Percentiles rank a stretch among this genome's conserved stretches.
These are phyloP conservation scores for Tichodroma muraria DNA, from an alignment of 2,113 vertebrate species.

Conservation along the genomic window DNA sequence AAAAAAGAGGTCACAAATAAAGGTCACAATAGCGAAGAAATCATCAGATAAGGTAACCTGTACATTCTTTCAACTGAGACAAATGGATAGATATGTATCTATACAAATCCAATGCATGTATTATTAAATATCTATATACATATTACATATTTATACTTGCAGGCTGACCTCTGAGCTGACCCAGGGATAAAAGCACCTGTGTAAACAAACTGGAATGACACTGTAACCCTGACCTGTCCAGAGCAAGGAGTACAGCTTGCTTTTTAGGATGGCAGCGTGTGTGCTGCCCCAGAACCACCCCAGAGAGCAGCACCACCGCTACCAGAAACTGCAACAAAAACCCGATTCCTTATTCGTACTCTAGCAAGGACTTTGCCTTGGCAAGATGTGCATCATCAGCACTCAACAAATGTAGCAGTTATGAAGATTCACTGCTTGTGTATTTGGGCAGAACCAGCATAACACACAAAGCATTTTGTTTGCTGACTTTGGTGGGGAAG, in stretches of 20 bases:
- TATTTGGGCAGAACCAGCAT: neutral
- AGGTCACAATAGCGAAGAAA: neutral
- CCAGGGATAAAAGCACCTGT: neutral
- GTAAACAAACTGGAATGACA: neutral
- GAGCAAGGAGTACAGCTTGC: neutral
- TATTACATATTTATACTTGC: neutral
- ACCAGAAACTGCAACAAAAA: neutral
- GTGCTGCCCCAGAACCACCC: neutral
- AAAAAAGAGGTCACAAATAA: neutral
- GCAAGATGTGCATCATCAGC: neutral
- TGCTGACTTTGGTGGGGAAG: neutral
- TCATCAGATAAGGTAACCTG: neutral
- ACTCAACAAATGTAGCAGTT: neutral
- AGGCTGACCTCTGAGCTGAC: neutral
- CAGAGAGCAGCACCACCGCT: neutral
- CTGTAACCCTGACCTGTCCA: neutral
- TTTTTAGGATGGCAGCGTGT: neutral
- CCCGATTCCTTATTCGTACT: neutral
- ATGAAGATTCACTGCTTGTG: neutral
- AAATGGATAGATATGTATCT: neutral
- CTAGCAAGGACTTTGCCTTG: neutral
- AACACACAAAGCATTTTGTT: neutral
- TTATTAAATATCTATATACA: neutral
- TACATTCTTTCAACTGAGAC: neutral
- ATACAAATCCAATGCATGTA: neutral